phyloP scores from a whole-genome alignment of 2,888 invertebrate genomes.

The Zaprionus bogoriensis region DNA sequence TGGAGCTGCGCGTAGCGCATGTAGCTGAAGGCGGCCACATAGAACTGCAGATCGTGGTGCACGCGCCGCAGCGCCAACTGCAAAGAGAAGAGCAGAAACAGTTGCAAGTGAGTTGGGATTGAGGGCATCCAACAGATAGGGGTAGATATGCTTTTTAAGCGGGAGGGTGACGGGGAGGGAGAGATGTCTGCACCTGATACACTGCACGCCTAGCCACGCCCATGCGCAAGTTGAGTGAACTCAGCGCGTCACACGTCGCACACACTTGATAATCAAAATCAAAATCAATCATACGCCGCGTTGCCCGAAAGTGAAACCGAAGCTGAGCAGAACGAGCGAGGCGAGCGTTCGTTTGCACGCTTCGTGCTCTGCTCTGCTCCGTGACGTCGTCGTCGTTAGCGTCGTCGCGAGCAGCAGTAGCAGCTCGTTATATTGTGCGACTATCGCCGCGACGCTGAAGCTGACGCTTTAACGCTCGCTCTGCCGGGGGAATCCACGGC shows the following conservation, averaged over 20 bases:
- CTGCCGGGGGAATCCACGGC: constrained; percentile 67
- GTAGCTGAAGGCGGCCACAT: constrained; percentile 76
- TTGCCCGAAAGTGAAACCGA: constrained; percentile 62
- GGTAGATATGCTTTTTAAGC: too few species aligned
- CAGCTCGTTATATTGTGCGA: constrained; percentile 10
- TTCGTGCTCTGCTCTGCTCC: not conserved
- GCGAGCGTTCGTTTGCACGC: too few species aligned
- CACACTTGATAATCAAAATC: constrained; percentile 22
- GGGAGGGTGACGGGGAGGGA: too few species aligned
- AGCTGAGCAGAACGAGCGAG: not conserved
- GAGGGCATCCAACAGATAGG: too few species aligned
- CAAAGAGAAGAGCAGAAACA: constrained; percentile 10
- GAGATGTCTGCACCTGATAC: too few species aligned
- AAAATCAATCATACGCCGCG: constrained; percentile 47
- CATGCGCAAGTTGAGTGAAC: constrained; percentile 55
- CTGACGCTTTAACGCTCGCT: constrained; percentile 16
- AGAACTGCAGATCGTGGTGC: constrained; percentile 76
- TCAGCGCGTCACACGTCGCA: not conserved
- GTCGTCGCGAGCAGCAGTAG: constrained; percentile 35
- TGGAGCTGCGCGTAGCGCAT: constrained; percentile 65
- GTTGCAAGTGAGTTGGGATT: not conserved
- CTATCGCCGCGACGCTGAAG: constrained; percentile 29
- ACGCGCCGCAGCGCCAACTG: constrained; percentile 72
- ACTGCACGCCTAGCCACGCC: too few species aligned
- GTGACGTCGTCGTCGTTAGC: constrained; percentile 22